Evolutionary conservation across 2,888 invertebrate genomes (phyloP).

Genomic region (Scrobipalpa costella): DNA sequence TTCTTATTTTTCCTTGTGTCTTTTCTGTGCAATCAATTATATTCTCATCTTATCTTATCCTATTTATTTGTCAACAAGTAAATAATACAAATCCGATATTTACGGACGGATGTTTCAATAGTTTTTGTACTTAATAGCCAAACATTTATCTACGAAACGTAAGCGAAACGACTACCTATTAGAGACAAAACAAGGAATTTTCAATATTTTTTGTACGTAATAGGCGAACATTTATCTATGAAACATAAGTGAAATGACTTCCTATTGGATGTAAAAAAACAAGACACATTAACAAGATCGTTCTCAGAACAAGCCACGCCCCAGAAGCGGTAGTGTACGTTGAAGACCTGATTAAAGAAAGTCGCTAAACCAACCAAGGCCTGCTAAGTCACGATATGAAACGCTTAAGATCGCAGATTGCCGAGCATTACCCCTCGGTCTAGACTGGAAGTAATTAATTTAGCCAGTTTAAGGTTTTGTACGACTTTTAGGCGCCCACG

Average conservation of each 20-base stretch:
- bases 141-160: too few relatives aligned
- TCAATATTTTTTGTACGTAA: too few relatives aligned
- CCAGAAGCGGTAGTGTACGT: not conserved
- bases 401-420: slow-evolving; percentile 31
- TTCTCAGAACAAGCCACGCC: not conserved
- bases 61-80: too few relatives aligned
- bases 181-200: not conserved
- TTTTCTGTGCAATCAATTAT: too few relatives aligned
- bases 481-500: too few relatives aligned
- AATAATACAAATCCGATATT: too few relatives aligned
- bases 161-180: not conserved
- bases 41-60: too few relatives aligned
- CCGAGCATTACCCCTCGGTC: slow-evolving; percentile 23
- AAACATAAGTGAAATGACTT: too few relatives aligned
- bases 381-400: slow-evolving; percentile 33
- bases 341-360: not conserved
- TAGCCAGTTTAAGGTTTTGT: not conserved
- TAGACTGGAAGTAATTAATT: slow-evolving; percentile 16
- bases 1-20: too few relatives aligned
- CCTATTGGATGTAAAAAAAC: not conserved
- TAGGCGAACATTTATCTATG: too few relatives aligned
- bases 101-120: too few relatives aligned
- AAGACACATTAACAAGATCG: not conserved
- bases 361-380: slow-evolving; percentile 11
- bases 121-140: too few relatives aligned